These are phyloP conservation scores for Ctenopoma multispine DNA, from an alignment of 2,797 vertebrate genomes.

Conservation along the genomic window DNA sequence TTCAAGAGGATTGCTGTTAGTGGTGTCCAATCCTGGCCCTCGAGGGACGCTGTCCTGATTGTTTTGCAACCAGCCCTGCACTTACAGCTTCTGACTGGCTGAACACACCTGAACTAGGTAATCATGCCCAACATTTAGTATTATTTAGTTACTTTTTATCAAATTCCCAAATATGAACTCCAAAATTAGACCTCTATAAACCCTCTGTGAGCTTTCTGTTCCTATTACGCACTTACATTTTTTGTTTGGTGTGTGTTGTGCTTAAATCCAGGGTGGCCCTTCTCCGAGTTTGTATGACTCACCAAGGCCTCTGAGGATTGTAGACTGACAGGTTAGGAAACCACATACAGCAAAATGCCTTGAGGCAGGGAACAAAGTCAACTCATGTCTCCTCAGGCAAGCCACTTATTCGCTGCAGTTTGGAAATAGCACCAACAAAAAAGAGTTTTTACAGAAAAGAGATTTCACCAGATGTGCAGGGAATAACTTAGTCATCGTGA, in stretches of 20 bases:
- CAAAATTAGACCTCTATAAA: constrained; percentile 32
- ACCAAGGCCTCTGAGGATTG: constrained; percentile 73
- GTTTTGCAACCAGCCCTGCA: too few species aligned
- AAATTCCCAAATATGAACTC: constrained; percentile 14
- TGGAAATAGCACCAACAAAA: constrained; percentile 16
- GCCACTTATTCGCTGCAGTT: constrained; percentile 34
- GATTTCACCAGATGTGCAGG: constrained; percentile 41
- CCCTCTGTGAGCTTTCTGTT: constrained; percentile 49
- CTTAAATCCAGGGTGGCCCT: constrained; percentile 62
- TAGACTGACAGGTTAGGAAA: constrained; percentile 78
- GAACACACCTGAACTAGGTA: too few species aligned
- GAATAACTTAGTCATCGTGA: constrained; percentile 48
- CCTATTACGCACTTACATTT: constrained; percentile 37
- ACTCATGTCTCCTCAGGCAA: constrained; percentile 66
- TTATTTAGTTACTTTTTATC: neutral
- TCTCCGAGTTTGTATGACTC: constrained; percentile 70
- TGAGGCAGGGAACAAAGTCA: constrained; percentile 63
- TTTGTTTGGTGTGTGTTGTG: constrained; percentile 46
- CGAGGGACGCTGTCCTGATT: too few species aligned
- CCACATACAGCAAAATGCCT: constrained; percentile 68
- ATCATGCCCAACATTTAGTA: neutral
- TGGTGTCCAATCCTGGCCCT: too few species aligned
- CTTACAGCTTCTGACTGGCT: too few species aligned
- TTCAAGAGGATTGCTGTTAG: neutral
- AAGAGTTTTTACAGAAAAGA: constrained; percentile 25